Conservation (phyloP, 2,888 invertebrate genomes). For the Brassicogethes aeneus region DNA sequence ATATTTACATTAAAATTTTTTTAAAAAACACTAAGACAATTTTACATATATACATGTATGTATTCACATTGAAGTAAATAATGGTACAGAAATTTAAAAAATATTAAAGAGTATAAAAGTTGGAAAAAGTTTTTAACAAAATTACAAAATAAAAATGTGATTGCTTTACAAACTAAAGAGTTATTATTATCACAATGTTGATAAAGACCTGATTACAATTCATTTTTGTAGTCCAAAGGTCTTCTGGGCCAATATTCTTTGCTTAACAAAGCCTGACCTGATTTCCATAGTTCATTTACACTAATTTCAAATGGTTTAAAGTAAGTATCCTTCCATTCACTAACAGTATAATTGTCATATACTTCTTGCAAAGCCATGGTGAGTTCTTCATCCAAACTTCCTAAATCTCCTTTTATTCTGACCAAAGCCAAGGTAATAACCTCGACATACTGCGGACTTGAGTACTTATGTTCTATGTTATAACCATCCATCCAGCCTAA, state of each 20-base stretch:
- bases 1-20: too few relatives aligned
- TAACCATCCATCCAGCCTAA: conserved; percentile 58
- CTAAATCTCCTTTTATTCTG: conserved; percentile 43
- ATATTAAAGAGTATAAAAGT: too few relatives aligned
- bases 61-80: too few relatives aligned
- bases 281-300: conserved; percentile 40
- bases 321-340: conserved; percentile 54
- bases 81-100: too few relatives aligned
- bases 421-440: conserved; percentile 45
- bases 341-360: conserved; percentile 49
- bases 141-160: too few relatives aligned
- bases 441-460: conserved; percentile 53
- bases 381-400: conserved; percentile 44
- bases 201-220: too few relatives aligned
- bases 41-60: too few relatives aligned
- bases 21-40: too few relatives aligned
- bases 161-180: too few relatives aligned
- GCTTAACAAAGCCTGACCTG: conserved; percentile 42
- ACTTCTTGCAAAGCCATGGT: conserved; percentile 46
- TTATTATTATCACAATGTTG: too few relatives aligned
- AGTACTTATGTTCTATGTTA: conserved; percentile 55
- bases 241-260: conserved; percentile 46
- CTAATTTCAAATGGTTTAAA: conserved; percentile 43
- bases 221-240: conserved; percentile 28
- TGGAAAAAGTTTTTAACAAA: too few relatives aligned